Evolutionary conservation across 2,113 vertebrate genomes (phyloP).

Genomic region (Ochotona princeps): DNA sequence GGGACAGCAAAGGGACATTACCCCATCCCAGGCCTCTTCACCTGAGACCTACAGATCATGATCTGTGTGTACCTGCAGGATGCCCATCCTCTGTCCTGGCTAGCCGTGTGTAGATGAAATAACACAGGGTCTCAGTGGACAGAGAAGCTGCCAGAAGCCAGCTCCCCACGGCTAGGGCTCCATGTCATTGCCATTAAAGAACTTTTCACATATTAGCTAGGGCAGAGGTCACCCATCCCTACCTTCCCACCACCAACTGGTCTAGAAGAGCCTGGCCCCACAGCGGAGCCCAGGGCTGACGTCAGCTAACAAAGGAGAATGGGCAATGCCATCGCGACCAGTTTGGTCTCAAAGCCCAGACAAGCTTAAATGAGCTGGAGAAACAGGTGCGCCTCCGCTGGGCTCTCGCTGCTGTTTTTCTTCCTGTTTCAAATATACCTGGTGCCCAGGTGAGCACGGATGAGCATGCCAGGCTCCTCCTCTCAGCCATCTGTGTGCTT

Average conservation of each 20-base stretch:
- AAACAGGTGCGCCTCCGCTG: not conserved
- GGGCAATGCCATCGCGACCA: not conserved
- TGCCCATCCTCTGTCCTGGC: not conserved
- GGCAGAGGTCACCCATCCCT: not conserved
- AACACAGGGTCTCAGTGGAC: not conserved
- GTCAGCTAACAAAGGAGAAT: no score
- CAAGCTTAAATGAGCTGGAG: not conserved
- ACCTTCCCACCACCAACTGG: not conserved
- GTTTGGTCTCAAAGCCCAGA: not conserved
- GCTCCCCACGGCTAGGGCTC: fast-evolving
- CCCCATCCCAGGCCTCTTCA: not conserved
- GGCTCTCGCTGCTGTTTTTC: not conserved
- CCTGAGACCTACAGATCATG: not conserved
- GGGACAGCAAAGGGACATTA: not conserved
- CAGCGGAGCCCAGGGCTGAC: not conserved
- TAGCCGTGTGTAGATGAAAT: not conserved
- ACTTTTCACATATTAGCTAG: not conserved
- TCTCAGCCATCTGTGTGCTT: no score
- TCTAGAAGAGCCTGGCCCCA: not conserved
- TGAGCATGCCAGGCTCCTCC: not conserved
- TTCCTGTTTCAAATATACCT: not conserved
- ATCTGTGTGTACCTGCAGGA: no score
- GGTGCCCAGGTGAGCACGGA: no score
- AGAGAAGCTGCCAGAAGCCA: not conserved
- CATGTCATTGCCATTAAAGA: no score